phyloP scores from a whole-genome alignment of 2,888 invertebrate species.

The Drosophila seclusa region DNA sequence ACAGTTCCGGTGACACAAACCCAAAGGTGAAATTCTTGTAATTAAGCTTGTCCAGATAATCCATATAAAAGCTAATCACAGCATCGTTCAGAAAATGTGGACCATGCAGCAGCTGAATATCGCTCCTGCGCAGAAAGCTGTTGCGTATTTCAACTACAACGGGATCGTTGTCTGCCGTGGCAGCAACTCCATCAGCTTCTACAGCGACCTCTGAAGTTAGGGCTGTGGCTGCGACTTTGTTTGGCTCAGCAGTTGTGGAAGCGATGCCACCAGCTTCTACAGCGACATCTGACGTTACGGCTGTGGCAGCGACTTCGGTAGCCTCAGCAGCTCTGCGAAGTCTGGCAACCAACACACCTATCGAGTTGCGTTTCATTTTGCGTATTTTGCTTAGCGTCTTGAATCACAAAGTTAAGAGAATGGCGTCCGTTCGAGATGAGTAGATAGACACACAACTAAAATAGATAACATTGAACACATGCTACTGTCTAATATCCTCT shows the following conservation, averaged over 20 bases:
- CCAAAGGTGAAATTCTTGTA: conserved; percentile 88
- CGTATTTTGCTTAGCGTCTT: neutral
- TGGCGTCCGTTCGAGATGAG: neutral
- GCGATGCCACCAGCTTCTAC: too few species aligned
- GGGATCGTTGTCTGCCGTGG: conserved; percentile 69
- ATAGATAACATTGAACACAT: neutral
- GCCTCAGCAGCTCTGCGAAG: neutral
- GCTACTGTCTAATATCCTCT: neutral
- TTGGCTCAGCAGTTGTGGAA: neutral
- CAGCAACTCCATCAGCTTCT: neutral
- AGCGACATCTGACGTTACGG: neutral
- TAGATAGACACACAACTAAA: neutral
- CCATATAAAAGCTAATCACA: conserved; percentile 93
- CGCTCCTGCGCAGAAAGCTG: conserved; percentile 88
- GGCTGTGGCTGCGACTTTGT: too few species aligned
- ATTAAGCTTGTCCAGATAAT: conserved; percentile 91
- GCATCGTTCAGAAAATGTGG: conserved; percentile 96
- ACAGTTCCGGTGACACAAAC: conserved; percentile 91
- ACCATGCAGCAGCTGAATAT: conserved; percentile 91
- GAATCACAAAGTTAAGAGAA: neutral
- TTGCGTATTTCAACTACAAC: conserved; percentile 89
- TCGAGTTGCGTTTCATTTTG: neutral
- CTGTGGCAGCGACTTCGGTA: too few species aligned
- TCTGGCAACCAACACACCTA: neutral
- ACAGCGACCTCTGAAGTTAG: too few species aligned